Base-by-base conservation (phyloP, 2,113 vertebrate genomes). In the Colinus virginianus region DNA sequence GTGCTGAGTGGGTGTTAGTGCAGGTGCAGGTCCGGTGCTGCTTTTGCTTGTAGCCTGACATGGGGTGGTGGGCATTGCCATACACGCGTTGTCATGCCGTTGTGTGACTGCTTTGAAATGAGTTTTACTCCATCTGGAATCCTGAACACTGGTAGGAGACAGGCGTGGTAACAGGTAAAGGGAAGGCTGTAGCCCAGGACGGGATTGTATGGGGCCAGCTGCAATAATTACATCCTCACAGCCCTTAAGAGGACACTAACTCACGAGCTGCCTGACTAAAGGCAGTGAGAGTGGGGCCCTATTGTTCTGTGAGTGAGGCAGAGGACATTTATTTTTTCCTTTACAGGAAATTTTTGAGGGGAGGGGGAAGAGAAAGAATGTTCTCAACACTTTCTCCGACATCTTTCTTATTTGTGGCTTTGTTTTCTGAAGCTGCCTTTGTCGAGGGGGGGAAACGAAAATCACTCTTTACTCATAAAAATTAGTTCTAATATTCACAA, bases 301-400 rank as follows among this genome's bases (percentile, higher is more conserved):
- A 53, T 79, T 71, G 64, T 68, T 77, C 79, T 77, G 2, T 4
- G 18, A 58, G n/a, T 16, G 78, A 71, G 53, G 71, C 45, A 42
- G 76, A 90, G 80, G 64, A 71, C 51, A 11, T 58, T 64, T 68
- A 56, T 69, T 92, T 92, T 84, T 92, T 76, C 67, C 80, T 85
- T 81, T 77, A 70, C 49, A 79, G 78, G 82, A 87, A 87, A 87
- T 67, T 90, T 92, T 79, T 3, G 6, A 76, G 56, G 21, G 48
- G 48, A 69, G 53, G 5, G 34, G 40, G 51, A 55, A 55, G 61
- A 90, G 21, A 59, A 48, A 25, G 13, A 49, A 48, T 30, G 45
- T 36, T 26, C 58, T 56, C 36, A 66, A 55, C 17, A 20, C 70
- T 87, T 92, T 87, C 62, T 79, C 79, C 63, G 84, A 2, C 84